phyloP scores from a whole-genome alignment of 1,140 invertebrate genomes.

The Trichogramma pretiosum region DNA sequence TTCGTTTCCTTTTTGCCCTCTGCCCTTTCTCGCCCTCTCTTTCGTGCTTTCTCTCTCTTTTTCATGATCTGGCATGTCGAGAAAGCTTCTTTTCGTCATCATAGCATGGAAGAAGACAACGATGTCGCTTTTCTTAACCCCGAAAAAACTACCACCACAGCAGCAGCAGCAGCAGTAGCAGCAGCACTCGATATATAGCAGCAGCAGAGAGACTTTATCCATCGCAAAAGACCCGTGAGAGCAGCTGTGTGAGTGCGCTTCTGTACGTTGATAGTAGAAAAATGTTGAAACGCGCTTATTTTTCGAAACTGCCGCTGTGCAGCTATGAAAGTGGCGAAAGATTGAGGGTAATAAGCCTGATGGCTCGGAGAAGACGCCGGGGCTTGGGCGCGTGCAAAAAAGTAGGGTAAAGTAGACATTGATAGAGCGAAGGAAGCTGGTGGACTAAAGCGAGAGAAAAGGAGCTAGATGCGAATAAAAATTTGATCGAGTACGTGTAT shows the following conservation, averaged over 20 bases:
- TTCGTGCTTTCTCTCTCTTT: neutral
- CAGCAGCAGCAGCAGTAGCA: too few relatives aligned
- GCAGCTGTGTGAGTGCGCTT: slow-evolving; percentile 8
- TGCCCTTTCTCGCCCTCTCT: slow-evolving; percentile 8
- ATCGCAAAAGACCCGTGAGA: slow-evolving; percentile 4
- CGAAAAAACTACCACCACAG: too few relatives aligned
- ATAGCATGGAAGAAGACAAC: too few relatives aligned
- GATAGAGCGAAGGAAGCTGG: neutral
- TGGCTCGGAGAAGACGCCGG: neutral
- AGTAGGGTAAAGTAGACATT: too few relatives aligned
- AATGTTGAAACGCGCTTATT: slow-evolving; percentile 2
- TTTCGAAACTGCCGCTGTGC: slow-evolving; percentile 6
- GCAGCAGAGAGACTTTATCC: too few relatives aligned
- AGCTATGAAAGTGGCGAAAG: neutral
- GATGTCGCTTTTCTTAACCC: too few relatives aligned
- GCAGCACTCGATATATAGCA: too few relatives aligned
- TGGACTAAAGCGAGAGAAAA: too few relatives aligned
- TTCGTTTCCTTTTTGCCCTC: slow-evolving; percentile 6
- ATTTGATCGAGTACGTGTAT: too few relatives aligned
- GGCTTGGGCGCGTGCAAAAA: neutral
- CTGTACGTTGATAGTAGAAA: neutral
- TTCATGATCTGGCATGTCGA: too few relatives aligned
- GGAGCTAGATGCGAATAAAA: too few relatives aligned
- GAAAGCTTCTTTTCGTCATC: too few relatives aligned
- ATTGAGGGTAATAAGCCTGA: neutral